Evolutionary conservation across 2,113 vertebrate genomes (phyloP).

Genomic region (Dasyurus viverrinus): DNA sequence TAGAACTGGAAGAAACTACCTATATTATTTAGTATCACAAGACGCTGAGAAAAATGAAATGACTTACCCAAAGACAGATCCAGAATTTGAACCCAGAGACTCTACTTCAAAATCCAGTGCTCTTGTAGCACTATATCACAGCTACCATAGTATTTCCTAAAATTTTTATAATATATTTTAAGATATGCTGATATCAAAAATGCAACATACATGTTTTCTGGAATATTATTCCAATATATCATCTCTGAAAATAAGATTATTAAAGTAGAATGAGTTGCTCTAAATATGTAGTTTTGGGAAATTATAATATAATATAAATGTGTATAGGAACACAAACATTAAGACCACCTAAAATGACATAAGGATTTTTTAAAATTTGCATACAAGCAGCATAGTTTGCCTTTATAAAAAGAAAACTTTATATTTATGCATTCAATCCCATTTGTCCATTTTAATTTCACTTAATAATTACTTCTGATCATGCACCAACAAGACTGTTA

Average conservation of each 20-base stretch:
- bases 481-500: constrained; percentile 27
- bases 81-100: neutral
- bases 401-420: constrained; percentile 13
- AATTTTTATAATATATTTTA: constrained; percentile 62
- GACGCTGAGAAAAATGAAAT: neutral
- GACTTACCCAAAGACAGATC: neutral
- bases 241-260: neutral
- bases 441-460: constrained; percentile 52
- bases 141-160: constrained; percentile 41
- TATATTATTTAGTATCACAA: neutral
- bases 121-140: neutral
- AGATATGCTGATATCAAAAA: constrained; percentile 38
- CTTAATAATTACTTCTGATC: neutral
- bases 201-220: constrained; percentile 3
- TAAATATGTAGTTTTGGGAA: neutral
- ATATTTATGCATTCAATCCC: neutral
- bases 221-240: constrained; percentile 31
- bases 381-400: constrained; percentile 39
- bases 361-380: constrained; percentile 54
- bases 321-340: constrained; percentile 39
- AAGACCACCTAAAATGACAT: constrained; percentile 12
- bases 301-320: neutral
- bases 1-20: neutral
- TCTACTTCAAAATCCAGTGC: neutral
- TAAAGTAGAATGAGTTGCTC: neutral